Conservation (phyloP, 2,888 invertebrate species). For the Terebella lapidaria region DNA sequence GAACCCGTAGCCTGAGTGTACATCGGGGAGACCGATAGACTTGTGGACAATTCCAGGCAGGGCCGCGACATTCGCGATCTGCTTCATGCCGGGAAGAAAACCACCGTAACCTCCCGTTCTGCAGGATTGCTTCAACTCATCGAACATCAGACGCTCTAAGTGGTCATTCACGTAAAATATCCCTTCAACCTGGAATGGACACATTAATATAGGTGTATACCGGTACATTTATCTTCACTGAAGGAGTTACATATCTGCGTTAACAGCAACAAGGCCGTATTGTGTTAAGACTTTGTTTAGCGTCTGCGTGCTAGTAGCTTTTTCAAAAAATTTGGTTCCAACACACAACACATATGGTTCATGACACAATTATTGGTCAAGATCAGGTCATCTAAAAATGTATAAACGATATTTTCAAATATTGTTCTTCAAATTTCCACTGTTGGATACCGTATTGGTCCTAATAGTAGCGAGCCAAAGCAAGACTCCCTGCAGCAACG, state of each 20-base stretch:
- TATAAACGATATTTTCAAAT: neutral
- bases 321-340: neutral
- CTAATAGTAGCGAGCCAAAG: no score
- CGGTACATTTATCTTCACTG: no score
- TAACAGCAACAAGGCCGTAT: no score
- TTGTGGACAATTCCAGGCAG: conserved; percentile 77
- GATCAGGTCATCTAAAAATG: no score
- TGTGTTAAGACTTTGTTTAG: no score
- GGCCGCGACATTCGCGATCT: conserved; percentile 98
- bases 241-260: neutral
- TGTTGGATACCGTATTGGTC: no score
- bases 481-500: no score
- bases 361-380: no score
- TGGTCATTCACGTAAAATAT: conserved; percentile 90
- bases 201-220: neutral
- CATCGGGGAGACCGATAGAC: conserved; percentile 92
- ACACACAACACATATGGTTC: neutral
- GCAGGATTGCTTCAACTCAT: conserved; percentile 86
- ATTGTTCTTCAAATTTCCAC: neutral
- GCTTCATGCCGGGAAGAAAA: conserved; percentile 96
- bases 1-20: conserved; percentile 98
- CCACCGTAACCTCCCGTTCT: conserved; percentile 84
- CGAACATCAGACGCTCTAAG: conserved; percentile 92
- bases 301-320: no score
- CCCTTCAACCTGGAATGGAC: conserved; percentile 74